phyloP scores from a whole-genome alignment of 2,797 vertebrate species.

The Acanthis flammea region DNA sequence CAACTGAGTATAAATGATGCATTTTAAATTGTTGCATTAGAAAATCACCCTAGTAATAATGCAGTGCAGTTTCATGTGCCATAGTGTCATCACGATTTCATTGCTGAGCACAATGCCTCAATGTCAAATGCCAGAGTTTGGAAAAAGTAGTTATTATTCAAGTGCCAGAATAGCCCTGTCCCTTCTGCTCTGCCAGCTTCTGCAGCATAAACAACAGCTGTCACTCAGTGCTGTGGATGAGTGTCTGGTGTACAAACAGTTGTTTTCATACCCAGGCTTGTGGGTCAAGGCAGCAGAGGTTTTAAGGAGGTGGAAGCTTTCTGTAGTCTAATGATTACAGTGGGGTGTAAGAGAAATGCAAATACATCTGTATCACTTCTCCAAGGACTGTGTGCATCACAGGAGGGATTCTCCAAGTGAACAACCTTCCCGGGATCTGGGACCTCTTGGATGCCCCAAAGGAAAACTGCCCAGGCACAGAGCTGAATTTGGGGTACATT shows the following conservation, averaged over 20 bases:
- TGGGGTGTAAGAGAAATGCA: neutral
- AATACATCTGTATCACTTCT: neutral
- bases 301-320: neutral
- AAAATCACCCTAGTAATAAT: neutral
- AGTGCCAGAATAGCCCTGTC: neutral
- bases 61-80: neutral
- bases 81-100: neutral
- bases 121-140: neutral
- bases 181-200: neutral
- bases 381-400: no score
- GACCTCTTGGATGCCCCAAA: neutral
- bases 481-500: neutral
- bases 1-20: neutral
- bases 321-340: neutral
- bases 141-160: neutral
- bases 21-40: neutral
- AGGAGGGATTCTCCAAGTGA: accelerated
- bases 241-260: neutral
- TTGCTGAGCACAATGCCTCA: neutral
- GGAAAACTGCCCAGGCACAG: neutral
- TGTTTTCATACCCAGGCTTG: neutral
- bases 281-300: neutral
- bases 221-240: neutral
- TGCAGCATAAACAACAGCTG: slow-evolving; percentile 14
- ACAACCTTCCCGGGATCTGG: neutral